Evolutionary conservation across 2,888 invertebrate genomes (phyloP).

Genomic region (Seira sanloemensis): DNA sequence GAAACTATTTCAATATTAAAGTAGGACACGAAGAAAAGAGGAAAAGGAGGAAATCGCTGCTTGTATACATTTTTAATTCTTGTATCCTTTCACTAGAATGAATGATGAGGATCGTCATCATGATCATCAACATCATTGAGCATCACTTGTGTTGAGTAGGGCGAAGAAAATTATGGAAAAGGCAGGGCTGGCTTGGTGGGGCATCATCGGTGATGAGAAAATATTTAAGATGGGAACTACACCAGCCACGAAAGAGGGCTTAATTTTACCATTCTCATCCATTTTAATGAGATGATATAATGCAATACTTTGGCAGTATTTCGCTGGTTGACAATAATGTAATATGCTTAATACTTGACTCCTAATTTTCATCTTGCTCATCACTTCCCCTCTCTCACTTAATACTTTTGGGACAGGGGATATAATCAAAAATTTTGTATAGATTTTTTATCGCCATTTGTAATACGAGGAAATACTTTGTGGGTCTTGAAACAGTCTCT

Average conservation of each 20-base stretch:
- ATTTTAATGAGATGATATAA: slow-evolving; percentile 64
- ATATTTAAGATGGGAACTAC: neutral
- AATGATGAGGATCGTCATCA: neutral
- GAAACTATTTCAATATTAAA: neutral
- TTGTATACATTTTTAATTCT: neutral
- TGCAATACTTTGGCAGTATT: slow-evolving; percentile 34
- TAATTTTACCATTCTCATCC: slow-evolving; percentile 60
- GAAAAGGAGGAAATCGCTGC: neutral
- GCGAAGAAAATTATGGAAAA: too few relatives aligned
- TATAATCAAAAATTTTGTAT: too few relatives aligned
- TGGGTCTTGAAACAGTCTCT: neutral
- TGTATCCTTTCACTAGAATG: neutral
- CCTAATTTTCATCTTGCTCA: slow-evolving; percentile 18
- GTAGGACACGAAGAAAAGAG: neutral
- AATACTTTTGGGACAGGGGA: neutral
- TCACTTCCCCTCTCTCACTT: neutral
- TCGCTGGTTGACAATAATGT: slow-evolving; percentile 45
- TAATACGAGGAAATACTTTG: neutral
- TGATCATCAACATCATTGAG: neutral
- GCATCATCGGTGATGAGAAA: neutral
- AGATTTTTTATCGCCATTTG: neutral
- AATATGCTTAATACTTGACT: slow-evolving; percentile 12
- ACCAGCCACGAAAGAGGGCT: slow-evolving; percentile 21
- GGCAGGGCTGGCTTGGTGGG: too few relatives aligned
- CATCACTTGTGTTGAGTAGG: neutral